These are phyloP conservation scores for Drosophila kepulauana DNA, from an alignment of 1,140 invertebrate species.

Conservation along the genomic window DNA sequence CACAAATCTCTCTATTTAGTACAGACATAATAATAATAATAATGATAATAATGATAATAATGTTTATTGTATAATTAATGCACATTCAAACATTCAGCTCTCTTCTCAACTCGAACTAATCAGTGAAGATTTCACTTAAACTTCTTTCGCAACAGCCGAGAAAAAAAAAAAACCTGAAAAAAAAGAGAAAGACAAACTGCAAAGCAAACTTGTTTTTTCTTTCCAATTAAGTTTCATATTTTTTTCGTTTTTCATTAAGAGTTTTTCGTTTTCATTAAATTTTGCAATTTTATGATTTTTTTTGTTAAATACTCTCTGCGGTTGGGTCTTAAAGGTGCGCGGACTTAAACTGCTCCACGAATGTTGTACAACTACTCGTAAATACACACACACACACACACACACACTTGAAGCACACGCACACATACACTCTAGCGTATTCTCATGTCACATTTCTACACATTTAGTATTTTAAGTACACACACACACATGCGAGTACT, in stretches of 20 bases:
- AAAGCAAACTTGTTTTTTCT: slow-evolving; percentile 23
- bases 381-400: neutral
- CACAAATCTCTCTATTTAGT: neutral
- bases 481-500: neutral
- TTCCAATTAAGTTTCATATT: neutral
- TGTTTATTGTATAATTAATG: slow-evolving; percentile 37
- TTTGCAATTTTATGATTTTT: neutral
- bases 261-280: slow-evolving; percentile 1
- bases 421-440: slow-evolving; percentile 1
- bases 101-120: slow-evolving; percentile 39
- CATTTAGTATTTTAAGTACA: neutral
- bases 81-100: slow-evolving; percentile 55
- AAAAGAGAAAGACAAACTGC: slow-evolving; percentile 8
- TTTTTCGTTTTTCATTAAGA: neutral
- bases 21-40: neutral
- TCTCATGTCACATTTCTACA: neutral
- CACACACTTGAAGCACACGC: neutral
- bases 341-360: slow-evolving; percentile 11
- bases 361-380: slow-evolving; percentile 9
- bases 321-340: slow-evolving; percentile 17
- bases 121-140: slow-evolving; percentile 49
- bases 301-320: slow-evolving; percentile 1
- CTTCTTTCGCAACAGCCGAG: slow-evolving; percentile 47
- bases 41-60: neutral
- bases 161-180: slow-evolving; percentile 4